Evolutionary conservation across 2,888 invertebrate genomes (phyloP), one percentile per base, ranked within the genome.

Genomic region (Phlogophora meticulosa): DNA sequence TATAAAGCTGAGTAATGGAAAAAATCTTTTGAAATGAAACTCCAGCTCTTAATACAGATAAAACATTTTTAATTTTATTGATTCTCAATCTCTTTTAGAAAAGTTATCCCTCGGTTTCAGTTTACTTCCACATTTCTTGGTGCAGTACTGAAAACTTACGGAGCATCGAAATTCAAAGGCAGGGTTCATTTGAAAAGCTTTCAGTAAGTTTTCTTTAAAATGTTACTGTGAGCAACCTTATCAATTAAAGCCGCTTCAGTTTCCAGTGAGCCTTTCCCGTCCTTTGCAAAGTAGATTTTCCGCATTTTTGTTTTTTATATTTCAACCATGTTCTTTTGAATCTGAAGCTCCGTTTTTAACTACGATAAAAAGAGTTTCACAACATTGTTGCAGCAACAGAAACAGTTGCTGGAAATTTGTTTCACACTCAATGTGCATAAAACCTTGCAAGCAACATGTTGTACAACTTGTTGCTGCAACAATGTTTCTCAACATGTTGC

Each of bases 111-210:
- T 22, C 15, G 7, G 36, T 40, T 68, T 40, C 22, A 24, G 46
- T 20, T 22, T 38, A n/a, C 46, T 67, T 67, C 17, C 46, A 58
- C 34, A 36, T 48, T 69, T 28, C 34, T 34, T 70, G 20, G 13
- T 45, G 43, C 40, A 67, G n/a, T 15, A 58, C 28, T 42, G 22
- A 49, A 61, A 71, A 49, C 49, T 61, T 49, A 49, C 32, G n/a
- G 42, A 22, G 22, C 36, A n/a, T 49, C 48, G 20, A 32, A 28
- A 32, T 49, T 68, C 49, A 61, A 71, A 45, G 60, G 24, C 32
- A 60, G 28, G 38, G 38, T 5, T 34, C 38, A 51, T 34, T 45
- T 7, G 20, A 13, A 32, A 51, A 32, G 10, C 43, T 49, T n/a
- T 62, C 38, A 45, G 17, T 20, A 51, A 45, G 22, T 62, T 40